Percentiles rank a stretch among this genome's conserved stretches.
phyloP scores from a whole-genome alignment of 2,797 vertebrate genomes.

The Scyliorhinus canicula region DNA sequence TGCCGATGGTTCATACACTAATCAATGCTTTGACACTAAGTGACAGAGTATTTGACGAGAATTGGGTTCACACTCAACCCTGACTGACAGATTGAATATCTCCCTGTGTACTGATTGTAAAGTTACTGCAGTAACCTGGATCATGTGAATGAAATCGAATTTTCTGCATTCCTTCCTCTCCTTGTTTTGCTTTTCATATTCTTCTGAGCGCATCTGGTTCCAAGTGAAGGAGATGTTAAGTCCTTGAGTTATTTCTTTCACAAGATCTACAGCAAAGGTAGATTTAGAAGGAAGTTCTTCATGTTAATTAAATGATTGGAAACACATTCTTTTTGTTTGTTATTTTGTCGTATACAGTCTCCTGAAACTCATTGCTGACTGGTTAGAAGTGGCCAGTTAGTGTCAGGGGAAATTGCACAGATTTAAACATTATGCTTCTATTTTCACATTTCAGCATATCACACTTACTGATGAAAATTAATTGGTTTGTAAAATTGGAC shows the following conservation, averaged over 20 bases:
- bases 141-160: constrained; percentile 90
- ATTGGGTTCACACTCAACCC: too few species aligned
- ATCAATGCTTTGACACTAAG: too few species aligned
- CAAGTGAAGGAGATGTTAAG: constrained; percentile 75
- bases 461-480: too few species aligned
- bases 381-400: too few species aligned
- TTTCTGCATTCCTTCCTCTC: constrained; percentile 63
- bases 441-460: too few species aligned
- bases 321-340: neutral
- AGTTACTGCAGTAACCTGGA: constrained; percentile 69
- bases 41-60: too few species aligned
- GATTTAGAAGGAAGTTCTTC: neutral
- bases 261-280: neutral
- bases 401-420: too few species aligned
- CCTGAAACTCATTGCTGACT: too few species aligned
- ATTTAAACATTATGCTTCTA: too few species aligned
- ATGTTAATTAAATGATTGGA: neutral
- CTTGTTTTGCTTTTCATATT: constrained; percentile 74
- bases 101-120: too few species aligned
- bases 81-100: too few species aligned
- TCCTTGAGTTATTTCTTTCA: constrained; percentile 53
- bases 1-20: too few species aligned
- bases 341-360: neutral
- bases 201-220: constrained; percentile 75
- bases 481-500: neutral